These are phyloP conservation scores for Ciconia nigra DNA, from an alignment of 2,797 vertebrate genomes.

Conservation along the genomic window DNA sequence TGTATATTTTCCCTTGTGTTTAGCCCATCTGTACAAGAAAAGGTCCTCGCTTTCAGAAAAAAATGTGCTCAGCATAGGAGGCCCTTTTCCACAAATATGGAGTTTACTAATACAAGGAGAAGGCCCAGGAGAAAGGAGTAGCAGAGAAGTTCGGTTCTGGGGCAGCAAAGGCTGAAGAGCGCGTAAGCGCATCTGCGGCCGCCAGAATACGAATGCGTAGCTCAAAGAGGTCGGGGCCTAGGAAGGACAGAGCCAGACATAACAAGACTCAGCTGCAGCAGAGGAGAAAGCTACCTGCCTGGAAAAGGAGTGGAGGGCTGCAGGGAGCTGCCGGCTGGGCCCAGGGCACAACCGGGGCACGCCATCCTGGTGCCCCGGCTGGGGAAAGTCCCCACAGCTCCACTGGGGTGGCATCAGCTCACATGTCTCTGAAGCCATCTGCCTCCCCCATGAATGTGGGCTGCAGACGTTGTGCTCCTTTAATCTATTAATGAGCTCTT, in stretches of 20 bases:
- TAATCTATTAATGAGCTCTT: not conserved
- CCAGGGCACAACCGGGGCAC: rapidly evolving
- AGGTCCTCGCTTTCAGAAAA: not conserved
- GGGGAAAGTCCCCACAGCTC: not conserved
- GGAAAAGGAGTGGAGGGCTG: rapidly evolving
- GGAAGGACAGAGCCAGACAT: not conserved
- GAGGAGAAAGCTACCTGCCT: not conserved
- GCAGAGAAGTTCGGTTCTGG: rapidly evolving
- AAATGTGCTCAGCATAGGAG: not conserved
- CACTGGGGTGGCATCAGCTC: not conserved
- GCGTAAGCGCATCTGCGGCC: rapidly evolving
- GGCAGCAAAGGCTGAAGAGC: not conserved
- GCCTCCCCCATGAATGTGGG: not conserved
- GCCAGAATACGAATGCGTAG: not conserved
- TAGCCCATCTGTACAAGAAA: not conserved
- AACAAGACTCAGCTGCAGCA: not conserved
- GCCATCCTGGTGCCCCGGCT: rapidly evolving
- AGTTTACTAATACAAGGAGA: not conserved
- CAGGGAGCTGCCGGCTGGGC: rapidly evolving
- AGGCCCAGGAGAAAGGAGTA: not conserved
- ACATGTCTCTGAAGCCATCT: not conserved
- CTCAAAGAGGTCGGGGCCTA: rapidly evolving
- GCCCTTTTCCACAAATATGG: not conserved
- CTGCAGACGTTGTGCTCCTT: not conserved
- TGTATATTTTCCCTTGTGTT: not conserved